Percentiles rank a stretch among this genome's conserved stretches.
phyloP scores from a whole-genome alignment of 2,797 vertebrate species.

The Arctocebus calabarensis region DNA sequence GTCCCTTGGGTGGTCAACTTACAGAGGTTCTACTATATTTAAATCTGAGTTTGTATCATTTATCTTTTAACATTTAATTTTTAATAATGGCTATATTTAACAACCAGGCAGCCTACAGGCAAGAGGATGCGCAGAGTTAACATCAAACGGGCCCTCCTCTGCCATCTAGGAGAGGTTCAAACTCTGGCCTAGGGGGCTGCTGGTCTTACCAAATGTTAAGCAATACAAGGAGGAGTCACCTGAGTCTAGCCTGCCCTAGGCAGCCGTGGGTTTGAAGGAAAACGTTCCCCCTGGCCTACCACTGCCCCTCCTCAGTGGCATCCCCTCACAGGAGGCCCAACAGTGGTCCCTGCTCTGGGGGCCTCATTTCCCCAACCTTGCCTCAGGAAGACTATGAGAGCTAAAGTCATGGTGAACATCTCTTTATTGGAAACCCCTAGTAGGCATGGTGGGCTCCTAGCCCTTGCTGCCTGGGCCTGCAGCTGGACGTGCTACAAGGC shows the following conservation, averaged over 20 bases:
- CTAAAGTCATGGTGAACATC: neutral
- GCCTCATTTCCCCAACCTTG: neutral
- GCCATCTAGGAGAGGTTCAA: neutral
- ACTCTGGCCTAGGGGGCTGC: neutral
- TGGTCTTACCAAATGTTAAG: neutral
- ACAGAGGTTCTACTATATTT: neutral
- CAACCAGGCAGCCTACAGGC: neutral
- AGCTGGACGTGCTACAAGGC: neutral
- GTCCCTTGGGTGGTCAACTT: no score
- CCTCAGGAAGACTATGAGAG: neutral
- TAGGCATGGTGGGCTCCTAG: neutral
- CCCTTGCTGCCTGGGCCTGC: neutral
- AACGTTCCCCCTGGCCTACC: neutral
- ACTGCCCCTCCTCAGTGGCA: rapidly evolving
- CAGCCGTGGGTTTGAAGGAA: neutral
- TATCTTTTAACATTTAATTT: neutral
- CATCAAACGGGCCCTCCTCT: neutral
- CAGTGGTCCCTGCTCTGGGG: neutral
- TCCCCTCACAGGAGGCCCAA: neutral
- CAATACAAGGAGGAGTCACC: neutral
- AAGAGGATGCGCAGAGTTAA: neutral
- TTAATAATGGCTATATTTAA: neutral
- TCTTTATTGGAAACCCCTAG: neutral
- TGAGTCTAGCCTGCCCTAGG: no score
- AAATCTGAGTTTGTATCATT: neutral